Evolutionary conservation across 2,797 vertebrate species (phyloP), one percentile per base, ranked within the genome.

Genomic region (Schizothorax lantsangensis): DNA sequence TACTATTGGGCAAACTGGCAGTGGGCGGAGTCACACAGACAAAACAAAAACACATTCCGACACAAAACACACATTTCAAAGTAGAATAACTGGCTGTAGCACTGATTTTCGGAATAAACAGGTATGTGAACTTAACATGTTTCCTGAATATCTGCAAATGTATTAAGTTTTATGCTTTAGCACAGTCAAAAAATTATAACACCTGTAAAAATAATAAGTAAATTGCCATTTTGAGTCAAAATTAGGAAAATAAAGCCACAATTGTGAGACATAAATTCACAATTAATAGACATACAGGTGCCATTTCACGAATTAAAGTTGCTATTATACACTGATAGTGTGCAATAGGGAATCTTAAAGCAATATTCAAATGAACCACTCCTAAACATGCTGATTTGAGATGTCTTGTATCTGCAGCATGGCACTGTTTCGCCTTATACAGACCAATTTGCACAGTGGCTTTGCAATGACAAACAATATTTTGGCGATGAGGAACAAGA

Each of bases 361-460:
- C 81, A 30, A 82, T 78, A 82, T 86, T 86, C 43, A 75, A 8
- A 84, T 68, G 54, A 15, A 33, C 54, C 87, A 62, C 38, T 79
- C 68, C 82, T 84, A 64, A 79, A 88, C 88, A 87, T 54, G 40
- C 88, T 89, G 89, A 92, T 84, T 85, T 49, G 33, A 88, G 64
- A 82, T 87, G 91, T 90, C 89, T 69, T 62, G 79, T 87, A 89
- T 90, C 91, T 90, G 89, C 84, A 73, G 82, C 5, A 71, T 10
- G 26, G 74, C 78, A 80, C 74, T 47, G 69, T 86, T 88, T 89
- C 36, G 71, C 73, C 78, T 87, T 83, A 90, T 84, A 85, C 75
- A 62, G 74, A 88, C 71, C 81, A 87, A 74, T 89, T 86, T 84
- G 75, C 84, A 66, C 74, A 89, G 78, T 54, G 64, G 64, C 78